Base-by-base conservation (phyloP, 2,888 invertebrate species). In the Drosophila atripex region DNA sequence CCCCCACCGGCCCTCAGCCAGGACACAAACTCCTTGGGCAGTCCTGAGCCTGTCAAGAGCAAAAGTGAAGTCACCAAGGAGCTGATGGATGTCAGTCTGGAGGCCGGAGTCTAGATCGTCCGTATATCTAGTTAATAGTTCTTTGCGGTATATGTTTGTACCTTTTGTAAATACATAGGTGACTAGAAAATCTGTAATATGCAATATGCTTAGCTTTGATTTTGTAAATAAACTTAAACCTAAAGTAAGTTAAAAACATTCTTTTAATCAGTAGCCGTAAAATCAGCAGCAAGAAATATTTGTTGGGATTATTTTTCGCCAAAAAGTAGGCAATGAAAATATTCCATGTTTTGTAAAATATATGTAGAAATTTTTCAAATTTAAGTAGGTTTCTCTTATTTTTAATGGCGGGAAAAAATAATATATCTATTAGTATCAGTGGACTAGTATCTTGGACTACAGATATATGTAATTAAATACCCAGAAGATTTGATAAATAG, bases 61-160 rank as follows among this genome's bases (percentile, higher is more conserved):
- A 14, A 18, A 30, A 45, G 38, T 45, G 93, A 93, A 89, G 93
- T 94, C 9, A 93, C 94, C 6, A 93, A 92, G 54, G 94, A 94
- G 72, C 80, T 94, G 30, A 93, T 93, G 63, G 93, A 94, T 75
- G 93, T 94, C 1, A 93, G 93, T 80, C 86, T 94, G 78, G 93
- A 93, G 21, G 30, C 63, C 50, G 80, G 83, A 61, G 54, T 66
- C 55, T 86, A 86, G 76, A 12, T 64, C 65, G 57, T 63, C 71
- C 28, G 25, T n/a, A 9, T 49, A 32, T 59, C 35, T 60, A 71
- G 69, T 53, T 53, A 49, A 30, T 53, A 54, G 25, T 71, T 54
- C 21, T 28, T 16, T n/a, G 7, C 11, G 43, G 12, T 51, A 25
- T 25, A 28, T 28, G 28, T 28, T 28, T 28, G 28, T 28, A 32